Base-by-base conservation (phyloP, 1,140 invertebrate species). In the Frieseomelitta varia region DNA sequence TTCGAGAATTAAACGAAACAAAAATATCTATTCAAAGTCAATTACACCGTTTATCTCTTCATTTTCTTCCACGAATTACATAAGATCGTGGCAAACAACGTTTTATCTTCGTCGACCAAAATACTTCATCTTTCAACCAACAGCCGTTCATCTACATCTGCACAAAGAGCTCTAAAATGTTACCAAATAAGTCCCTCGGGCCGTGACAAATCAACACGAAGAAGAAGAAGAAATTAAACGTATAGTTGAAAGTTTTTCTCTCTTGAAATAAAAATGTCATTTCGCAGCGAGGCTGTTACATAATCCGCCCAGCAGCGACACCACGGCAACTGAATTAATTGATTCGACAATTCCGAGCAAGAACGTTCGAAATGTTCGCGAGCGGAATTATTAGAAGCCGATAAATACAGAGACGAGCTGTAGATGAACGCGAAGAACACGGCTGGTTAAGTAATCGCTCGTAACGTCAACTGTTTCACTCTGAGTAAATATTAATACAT, bases 401-500 rank as follows among this genome's bases (percentile, higher is more conserved):
- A 68, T 77, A 51, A 47, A 61, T 11, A n/a, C n/a, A n/a, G n/a
- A 21, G 24, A 47, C 8, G 39, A 47, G 39, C 39, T 47, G 39
- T 0, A 47, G 15, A 19, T 15, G 19, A 55, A 55, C 24, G 21
- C 15, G 21, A 12, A 51, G 15, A 65, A 34, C 15, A 67, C 12
- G 30, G 61, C 76, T 27, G 19, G 51, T 82, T 82, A 56, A 75
- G 51, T 56, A 81, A 82, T 77, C 63, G 55, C 30, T n/a, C n/a
- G 10, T 56, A 24, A 19, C 19, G 3, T 4, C 80, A 27, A 53
- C 53, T 68, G 80, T 34, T 75, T 51, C n/a, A 61, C 34, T 12
- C 55, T 53, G n/a, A 14, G 30, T 24, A 81, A 81, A 76, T 27
- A 79, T 10, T 4, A 21, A 30, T n/a, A 14, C 53, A 1, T 39